Percentiles rank a stretch among this genome's conserved stretches.
These are phyloP conservation scores for Norana najaformis DNA, from an alignment of 2,888 invertebrate genomes.

Conservation along the genomic window DNA sequence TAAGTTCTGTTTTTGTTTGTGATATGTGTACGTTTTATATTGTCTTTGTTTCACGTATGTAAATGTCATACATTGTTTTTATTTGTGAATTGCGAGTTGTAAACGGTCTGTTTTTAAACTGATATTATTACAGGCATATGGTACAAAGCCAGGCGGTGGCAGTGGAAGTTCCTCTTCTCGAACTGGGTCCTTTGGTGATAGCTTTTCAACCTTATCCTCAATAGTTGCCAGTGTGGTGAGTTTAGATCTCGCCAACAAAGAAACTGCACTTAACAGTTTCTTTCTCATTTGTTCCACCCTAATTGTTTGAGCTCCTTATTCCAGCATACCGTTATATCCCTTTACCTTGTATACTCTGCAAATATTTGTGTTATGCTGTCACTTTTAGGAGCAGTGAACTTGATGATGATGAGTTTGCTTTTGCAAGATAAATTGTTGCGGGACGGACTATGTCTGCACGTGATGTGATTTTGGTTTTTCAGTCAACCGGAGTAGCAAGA, in stretches of 20 bases:
- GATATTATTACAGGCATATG: background rate
- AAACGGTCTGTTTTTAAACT: too few relatives aligned
- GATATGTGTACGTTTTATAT: too few relatives aligned
- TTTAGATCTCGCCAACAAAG: background rate
- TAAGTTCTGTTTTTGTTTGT: too few relatives aligned
- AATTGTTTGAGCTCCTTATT: background rate
- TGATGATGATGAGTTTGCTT: background rate
- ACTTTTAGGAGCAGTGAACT: too few relatives aligned
- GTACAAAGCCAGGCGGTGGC: background rate
- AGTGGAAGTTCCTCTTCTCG: background rate
- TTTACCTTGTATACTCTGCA: background rate
- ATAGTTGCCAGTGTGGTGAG: background rate
- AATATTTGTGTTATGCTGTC: too few relatives aligned
- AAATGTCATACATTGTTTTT: too few relatives aligned
- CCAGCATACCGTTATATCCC: background rate
- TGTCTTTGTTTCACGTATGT: too few relatives aligned
- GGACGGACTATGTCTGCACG: background rate
- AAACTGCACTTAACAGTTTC: background rate
- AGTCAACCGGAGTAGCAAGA: background rate
- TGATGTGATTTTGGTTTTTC: background rate
- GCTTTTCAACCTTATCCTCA: background rate
- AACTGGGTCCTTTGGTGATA: background rate
- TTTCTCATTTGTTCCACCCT: background rate
- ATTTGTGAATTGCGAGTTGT: too few relatives aligned
- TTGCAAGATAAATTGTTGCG: background rate